Percentiles rank a stretch among this genome's conserved stretches.
Evolutionary conservation across 2,113 vertebrate genomes (phyloP).

Genomic region (Chionodraco myersi): DNA sequence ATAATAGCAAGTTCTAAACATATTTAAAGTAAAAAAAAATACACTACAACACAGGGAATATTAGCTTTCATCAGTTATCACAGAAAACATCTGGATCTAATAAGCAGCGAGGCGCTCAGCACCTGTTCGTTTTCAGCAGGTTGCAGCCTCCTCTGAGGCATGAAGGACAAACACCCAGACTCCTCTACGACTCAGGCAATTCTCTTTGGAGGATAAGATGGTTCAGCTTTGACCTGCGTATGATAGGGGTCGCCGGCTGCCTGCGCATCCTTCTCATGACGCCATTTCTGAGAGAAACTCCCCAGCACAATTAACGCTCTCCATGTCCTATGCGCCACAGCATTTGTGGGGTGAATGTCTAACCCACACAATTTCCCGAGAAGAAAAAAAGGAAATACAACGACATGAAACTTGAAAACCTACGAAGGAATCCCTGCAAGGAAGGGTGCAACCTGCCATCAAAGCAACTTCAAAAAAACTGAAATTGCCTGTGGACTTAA

Average conservation of each 20-base stretch:
- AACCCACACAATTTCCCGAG: not conserved
- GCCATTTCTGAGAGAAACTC: constrained; percentile 33
- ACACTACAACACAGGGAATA: constrained; percentile 30
- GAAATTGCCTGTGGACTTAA: constrained; percentile 22
- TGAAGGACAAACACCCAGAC: constrained; percentile 75
- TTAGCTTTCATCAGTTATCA: constrained; percentile 62
- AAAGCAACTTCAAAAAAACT: constrained; percentile 5
- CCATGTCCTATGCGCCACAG: constrained; percentile 8
- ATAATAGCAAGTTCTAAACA: constrained; percentile 12
- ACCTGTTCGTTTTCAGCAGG: constrained; percentile 76
- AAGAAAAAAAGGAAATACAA: constrained; percentile 3
- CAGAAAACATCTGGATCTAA: constrained; percentile 76
- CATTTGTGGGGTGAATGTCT: constrained; percentile 20
- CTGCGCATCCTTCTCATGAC: constrained; percentile 46
- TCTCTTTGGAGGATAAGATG: constrained; percentile 54
- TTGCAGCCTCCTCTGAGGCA: constrained; percentile 74
- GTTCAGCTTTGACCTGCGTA: constrained; percentile 53
- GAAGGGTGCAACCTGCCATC: not conserved
- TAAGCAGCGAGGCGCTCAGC: constrained; percentile 64
- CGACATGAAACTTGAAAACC: not conserved
- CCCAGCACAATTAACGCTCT: constrained; percentile 5
- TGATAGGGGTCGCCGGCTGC: constrained; percentile 59
- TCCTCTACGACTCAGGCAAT: constrained; percentile 33
- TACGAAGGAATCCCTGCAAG: not conserved
- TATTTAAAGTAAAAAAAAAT: constrained; percentile 12